These are phyloP conservation scores for Brachionus calyciflorus DNA, from an alignment of 1,140 invertebrate species.

Conservation along the genomic window DNA sequence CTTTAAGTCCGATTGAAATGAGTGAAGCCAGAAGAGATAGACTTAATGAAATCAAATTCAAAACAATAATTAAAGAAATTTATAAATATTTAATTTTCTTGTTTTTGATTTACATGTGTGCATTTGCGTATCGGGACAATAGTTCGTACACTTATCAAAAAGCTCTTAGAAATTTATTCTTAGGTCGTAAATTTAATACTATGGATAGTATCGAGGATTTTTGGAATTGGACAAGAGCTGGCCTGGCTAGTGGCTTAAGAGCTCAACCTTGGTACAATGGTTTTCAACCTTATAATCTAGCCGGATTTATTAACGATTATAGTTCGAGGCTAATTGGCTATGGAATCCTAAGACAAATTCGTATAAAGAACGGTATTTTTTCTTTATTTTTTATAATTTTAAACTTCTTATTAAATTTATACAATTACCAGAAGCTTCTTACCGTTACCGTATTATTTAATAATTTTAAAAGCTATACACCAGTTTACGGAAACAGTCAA, in stretches of 20 bases:
- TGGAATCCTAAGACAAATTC: constrained; percentile 63
- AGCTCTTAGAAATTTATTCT: not conserved
- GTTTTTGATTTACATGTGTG: not conserved
- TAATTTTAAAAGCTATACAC: too few species aligned
- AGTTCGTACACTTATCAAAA: constrained; percentile 14
- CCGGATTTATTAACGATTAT: constrained; percentile 64
- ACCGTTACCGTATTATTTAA: too few species aligned
- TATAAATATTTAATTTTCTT: constrained; percentile 49
- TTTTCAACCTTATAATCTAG: constrained; percentile 60
- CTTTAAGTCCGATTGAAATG: not conserved
- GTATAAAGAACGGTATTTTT: constrained; percentile 50
- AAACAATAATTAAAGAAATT: constrained; percentile 53
- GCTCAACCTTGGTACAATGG: constrained; percentile 63
- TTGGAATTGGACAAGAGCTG: constrained; percentile 3
- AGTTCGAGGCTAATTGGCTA: constrained; percentile 64
- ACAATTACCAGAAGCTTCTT: too few species aligned
- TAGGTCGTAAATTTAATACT: not conserved
- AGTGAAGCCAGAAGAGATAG: constrained; percentile 45
- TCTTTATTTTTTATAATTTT: not conserved
- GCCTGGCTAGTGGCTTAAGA: constrained; percentile 52
- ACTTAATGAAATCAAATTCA: not conserved
- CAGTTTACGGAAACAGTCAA: too few species aligned
- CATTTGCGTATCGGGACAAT: not conserved
- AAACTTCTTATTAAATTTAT: not conserved
- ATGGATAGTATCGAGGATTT: not conserved